Percentiles rank a stretch among this genome's conserved stretches.
Evolutionary conservation across 2,797 vertebrate species (phyloP).

Genomic region (Buceros bicornis): DNA sequence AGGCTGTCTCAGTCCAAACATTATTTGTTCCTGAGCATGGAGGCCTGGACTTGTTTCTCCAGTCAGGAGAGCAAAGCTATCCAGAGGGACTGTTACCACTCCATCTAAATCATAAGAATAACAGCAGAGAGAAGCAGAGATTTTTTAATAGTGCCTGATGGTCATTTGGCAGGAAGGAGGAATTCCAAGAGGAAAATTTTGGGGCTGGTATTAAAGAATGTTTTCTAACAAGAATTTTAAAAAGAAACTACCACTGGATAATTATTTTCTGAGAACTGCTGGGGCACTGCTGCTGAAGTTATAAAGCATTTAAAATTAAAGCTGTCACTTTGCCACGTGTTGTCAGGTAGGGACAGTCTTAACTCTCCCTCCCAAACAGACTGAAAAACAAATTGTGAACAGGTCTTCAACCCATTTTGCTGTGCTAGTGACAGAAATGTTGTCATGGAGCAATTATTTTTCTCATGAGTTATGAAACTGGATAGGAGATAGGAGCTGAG

Average conservation of each 20-base stretch:
- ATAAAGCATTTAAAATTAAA: background rate
- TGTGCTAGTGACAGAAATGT: background rate
- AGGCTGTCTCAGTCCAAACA: background rate
- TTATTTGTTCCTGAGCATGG: background rate
- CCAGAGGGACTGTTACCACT: background rate
- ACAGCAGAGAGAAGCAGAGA: background rate
- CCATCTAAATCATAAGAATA: background rate
- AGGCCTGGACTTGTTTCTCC: background rate
- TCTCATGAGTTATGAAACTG: background rate
- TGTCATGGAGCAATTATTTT: background rate
- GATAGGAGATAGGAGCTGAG: background rate
- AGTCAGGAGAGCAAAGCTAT: background rate
- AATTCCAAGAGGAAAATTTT: background rate
- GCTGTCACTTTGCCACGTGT: background rate
- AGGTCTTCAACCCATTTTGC: background rate
- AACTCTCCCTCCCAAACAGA: background rate
- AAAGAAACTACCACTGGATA: background rate
- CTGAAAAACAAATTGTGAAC: background rate
- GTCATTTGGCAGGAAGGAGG: background rate
- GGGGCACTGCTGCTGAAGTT: background rate
- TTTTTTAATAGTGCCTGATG: background rate
- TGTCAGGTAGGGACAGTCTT: background rate
- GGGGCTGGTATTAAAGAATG: background rate
- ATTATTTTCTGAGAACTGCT: background rate
- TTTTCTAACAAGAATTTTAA: background rate